Conservation (phyloP, 2,888 invertebrate genomes). For the Stomorhina lunata region DNA sequence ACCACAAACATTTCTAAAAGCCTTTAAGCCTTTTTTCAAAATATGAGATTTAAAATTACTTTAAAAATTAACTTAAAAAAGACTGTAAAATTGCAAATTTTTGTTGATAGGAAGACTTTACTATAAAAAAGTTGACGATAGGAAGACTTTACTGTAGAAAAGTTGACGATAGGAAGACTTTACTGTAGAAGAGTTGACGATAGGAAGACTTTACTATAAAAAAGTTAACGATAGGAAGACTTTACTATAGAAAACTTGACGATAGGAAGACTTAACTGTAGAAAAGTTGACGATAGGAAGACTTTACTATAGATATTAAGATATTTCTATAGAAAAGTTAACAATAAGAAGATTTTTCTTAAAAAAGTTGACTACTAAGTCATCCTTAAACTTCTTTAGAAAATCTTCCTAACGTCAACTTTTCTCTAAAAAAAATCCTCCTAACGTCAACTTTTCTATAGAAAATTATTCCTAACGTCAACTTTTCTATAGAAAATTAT, state of each 20-base stretch:
- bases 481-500: no score
- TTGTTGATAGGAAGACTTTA: background rate
- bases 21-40: background rate
- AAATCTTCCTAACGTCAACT: no score
- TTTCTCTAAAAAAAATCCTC: no score
- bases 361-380: background rate
- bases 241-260: background rate
- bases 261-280: background rate
- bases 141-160: background rate
- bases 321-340: background rate
- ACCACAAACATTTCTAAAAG: slow-evolving; percentile 10
- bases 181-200: no score
- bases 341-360: background rate
- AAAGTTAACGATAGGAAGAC: background rate
- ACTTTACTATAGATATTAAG: background rate
- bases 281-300: background rate
- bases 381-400: no score
- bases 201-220: background rate
- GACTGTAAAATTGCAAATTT: no score
- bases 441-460: no score
- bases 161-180: background rate
- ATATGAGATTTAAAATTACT: background rate
- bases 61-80: slow-evolving; percentile 12
- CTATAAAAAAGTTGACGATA: background rate
- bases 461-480: no score